Evolutionary conservation across 2,888 invertebrate genomes (phyloP), one percentile per base, ranked within the genome.

Genomic region (Tortrix viridana): DNA sequence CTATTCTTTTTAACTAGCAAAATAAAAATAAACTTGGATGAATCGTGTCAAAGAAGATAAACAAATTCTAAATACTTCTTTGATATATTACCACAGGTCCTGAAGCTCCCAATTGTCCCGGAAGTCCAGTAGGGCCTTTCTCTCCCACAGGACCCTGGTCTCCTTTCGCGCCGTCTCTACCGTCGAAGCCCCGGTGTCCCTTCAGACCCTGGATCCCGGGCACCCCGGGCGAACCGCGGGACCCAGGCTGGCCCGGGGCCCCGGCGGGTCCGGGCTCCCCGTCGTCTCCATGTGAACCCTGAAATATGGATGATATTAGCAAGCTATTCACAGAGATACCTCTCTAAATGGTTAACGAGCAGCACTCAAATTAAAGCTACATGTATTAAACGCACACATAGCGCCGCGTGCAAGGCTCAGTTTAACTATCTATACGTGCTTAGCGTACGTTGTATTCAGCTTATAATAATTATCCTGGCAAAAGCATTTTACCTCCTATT

Each of bases 121-220:
- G 85, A 60, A 91, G 80, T 9, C 97, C 97, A 22, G 90, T 86
- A 0, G 94, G 86, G 3, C 96, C 97, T 76, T 97, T 97, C 71
- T 97, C 96, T 23, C 97, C 97, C 3, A 89, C 60, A 1, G 90
- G 77, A 0, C 97, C 97, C 79, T 95, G 95, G 71, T 97, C 97
- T 4, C 97, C 97, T 83, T 97, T 97, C 3, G 94, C 88, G 0
- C 97, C 97, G 76, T 97, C 96, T 62, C 95, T 86, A 19, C 97
- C 97, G 50, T 92, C 94, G 73, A 95, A 96, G 1, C 97, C 97
- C 54, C 96, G 93, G 80, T 97, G 97, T 0, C 97, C 97, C 85
- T 97, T 97, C 0, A 94, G 82, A 2, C 97, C 97, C 2, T 96
- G 96, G 5, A 97, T 87, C 0, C 97, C 97, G 0, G 97, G 96